phyloP scores from a whole-genome alignment of 2,113 vertebrate species.

The Oncorhynchus mykiss region DNA sequence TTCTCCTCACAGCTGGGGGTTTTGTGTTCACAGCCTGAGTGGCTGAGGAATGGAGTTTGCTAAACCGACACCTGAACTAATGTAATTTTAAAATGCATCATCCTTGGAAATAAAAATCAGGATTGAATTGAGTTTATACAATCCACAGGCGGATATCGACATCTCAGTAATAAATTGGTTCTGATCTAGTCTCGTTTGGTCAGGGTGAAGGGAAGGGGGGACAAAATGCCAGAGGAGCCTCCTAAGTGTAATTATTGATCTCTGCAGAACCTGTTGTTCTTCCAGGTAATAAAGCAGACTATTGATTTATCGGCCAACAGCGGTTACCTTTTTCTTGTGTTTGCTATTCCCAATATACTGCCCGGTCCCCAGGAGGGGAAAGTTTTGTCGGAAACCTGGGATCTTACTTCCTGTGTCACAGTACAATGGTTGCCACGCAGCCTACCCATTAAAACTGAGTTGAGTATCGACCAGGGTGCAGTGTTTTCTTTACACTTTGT shows the following conservation, averaged over 20 bases:
- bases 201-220: conserved; percentile 14
- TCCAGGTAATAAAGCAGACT: conserved; percentile 74
- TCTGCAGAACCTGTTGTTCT: conserved; percentile 73
- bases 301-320: conserved; percentile 75
- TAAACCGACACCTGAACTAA: conserved; percentile 45
- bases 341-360: conserved; percentile 48
- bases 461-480: too few species aligned
- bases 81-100: conserved; percentile 57
- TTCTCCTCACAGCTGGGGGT: background rate
- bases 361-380: conserved; percentile 44
- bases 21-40: conserved; percentile 26
- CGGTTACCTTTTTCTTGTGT: conserved; percentile 66
- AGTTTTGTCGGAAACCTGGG: conserved; percentile 45
- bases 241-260: conserved; percentile 62
- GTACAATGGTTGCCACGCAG: background rate
- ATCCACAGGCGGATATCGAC: conserved; percentile 65
- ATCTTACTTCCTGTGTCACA: conserved; percentile 20
- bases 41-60: conserved; percentile 56
- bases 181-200: conserved; percentile 46
- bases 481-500: too few species aligned
- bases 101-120: conserved; percentile 62
- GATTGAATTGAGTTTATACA: conserved; percentile 67
- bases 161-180: conserved; percentile 61
- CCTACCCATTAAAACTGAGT: conserved; percentile 18
- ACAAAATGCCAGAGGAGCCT: conserved; percentile 62